Percentiles rank a stretch among this genome's conserved stretches.
Evolutionary conservation across 2,797 vertebrate species (phyloP).

Genomic region (Calcarius lapponicus): DNA sequence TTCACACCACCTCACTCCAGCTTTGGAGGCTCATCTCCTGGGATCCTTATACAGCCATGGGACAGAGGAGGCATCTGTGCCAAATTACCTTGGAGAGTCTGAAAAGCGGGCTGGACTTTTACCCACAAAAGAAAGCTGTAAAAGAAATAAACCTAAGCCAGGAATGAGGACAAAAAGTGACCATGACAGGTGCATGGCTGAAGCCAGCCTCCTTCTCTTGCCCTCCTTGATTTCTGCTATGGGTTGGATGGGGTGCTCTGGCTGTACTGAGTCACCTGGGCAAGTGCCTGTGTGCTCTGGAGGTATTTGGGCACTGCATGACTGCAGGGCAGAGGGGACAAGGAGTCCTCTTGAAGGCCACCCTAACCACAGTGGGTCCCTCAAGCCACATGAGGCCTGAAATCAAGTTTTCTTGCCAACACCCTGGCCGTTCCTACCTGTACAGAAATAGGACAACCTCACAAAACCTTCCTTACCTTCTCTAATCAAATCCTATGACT

Average conservation of each 20-base stretch:
- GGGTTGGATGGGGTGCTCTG: background rate
- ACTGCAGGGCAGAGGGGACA: background rate
- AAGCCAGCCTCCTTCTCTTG: background rate
- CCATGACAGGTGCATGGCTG: background rate
- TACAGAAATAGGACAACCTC: background rate
- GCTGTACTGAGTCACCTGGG: background rate
- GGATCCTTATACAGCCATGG: conserved; percentile 13
- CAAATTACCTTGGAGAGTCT: background rate
- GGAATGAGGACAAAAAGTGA: background rate
- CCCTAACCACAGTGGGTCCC: background rate
- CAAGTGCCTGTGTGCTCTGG: background rate
- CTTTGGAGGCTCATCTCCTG: background rate
- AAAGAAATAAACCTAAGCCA: background rate
- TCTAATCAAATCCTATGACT: background rate
- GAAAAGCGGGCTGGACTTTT: background rate
- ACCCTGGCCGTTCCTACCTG: background rate
- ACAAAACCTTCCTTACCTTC: background rate
- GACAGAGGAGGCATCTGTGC: background rate
- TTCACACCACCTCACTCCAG: background rate
- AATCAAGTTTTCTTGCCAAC: background rate
- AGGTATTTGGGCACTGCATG: background rate
- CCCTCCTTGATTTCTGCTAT: background rate
- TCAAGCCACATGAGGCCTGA: background rate
- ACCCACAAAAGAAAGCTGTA: background rate
- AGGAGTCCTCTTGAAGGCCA: background rate